Base-by-base conservation (phyloP, 2,797 vertebrate genomes). In the Catamblyrhynchus diadema region DNA sequence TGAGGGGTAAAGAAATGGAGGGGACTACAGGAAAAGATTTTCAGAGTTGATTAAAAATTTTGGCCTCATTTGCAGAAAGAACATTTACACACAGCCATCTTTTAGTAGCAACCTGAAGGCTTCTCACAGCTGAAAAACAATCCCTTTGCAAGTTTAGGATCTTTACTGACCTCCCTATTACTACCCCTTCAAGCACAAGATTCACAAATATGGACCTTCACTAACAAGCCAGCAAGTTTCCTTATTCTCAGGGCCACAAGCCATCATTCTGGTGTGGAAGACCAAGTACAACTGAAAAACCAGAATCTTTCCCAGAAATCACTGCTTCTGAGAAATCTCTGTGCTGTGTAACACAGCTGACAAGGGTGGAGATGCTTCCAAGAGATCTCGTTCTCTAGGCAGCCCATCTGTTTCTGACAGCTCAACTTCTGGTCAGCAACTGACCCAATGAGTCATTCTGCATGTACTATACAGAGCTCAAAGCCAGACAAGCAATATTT, bases 401-500 rank as follows among this genome's bases (percentile, higher is more conserved):
- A 95, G 66, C 61, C 74, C 86, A 91, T 94, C 86, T 94, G 81
- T 19, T 90, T 74, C 57, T 80, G 64, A 41, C 45, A 78, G 71
- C 61, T 78, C 45, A 44, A 89, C 69, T 65, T 61, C 81, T 93
- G 78, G 74, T 93, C 84, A 90, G 84, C 65, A 87, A 80, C 22
- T 67, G 86, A 93, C 67, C 71, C 1, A 0, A 48, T 84, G 86
- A 95, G 71, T 95, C 90, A 90, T 64, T 85, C 60, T 60, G 44
- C 27, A 25, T 77, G 51, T 77, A 88, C 37, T 77, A 28, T 42
- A 73, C 19, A 72, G n/a, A 86, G 69, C 53, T 81, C 35, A 51
- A 27, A 71, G 64, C 67, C 89, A 95, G 86, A 77, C 53, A 67
- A 94, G 71, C 27, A 85, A 28, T 80, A 91, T 86, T 94, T 92